Conservation (phyloP, 2,113 vertebrate species). For the Nothoprocta perdicaria region DNA sequence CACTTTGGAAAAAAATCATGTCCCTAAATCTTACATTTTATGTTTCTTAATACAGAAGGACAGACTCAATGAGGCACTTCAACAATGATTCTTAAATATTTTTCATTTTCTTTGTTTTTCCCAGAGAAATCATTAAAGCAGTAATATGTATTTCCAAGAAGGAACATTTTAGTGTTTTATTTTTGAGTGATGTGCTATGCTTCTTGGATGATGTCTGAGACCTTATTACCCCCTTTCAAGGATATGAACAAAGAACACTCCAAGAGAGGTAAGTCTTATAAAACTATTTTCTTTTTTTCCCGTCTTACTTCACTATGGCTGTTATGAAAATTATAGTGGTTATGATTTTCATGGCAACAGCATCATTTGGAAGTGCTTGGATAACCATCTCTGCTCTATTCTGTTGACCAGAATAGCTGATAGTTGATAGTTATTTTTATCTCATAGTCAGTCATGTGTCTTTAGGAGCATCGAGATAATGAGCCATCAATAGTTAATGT, state of each 20-base stretch:
- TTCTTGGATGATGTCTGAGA: background rate
- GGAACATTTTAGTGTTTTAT: background rate
- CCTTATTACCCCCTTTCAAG: background rate
- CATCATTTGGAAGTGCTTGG: background rate
- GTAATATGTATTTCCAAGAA: background rate
- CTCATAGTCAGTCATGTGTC: background rate
- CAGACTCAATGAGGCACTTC: background rate
- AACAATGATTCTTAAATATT: background rate
- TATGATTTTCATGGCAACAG: background rate
- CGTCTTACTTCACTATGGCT: background rate
- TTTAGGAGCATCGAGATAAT: constrained; percentile 20
- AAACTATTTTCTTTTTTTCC: background rate
- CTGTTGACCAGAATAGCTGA: background rate
- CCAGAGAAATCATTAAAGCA: background rate
- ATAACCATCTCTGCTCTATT: background rate
- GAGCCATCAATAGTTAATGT: constrained; percentile 55
- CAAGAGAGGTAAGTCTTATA: background rate
- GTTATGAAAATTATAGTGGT: background rate
- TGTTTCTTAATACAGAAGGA: background rate
- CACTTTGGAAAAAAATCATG: background rate
- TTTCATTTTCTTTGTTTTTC: background rate
- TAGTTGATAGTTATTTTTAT: background rate
- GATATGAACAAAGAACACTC: background rate
- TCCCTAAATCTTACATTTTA: background rate
- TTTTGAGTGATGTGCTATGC: background rate